A percentile compares a stretch with the other conserved stretches of the same genome.
Conservation (phyloP, 2,113 vertebrate species). For the Redunca redunca region DNA sequence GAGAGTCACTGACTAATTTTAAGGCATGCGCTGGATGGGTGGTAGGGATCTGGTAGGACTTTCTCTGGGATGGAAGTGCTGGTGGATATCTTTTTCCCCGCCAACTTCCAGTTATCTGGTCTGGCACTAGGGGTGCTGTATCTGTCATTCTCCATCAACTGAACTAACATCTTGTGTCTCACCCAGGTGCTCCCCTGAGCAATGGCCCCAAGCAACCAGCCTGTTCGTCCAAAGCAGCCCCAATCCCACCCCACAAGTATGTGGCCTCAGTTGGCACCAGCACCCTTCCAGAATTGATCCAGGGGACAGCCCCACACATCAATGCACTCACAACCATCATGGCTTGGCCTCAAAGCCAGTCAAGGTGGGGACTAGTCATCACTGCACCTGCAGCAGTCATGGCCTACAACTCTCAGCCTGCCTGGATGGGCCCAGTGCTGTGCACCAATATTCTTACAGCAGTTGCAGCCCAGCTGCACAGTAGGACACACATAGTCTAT, state of each 20-base stretch:
- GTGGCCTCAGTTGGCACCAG: background rate
- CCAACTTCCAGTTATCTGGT: background rate
- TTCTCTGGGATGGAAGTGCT: background rate
- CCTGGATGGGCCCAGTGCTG: background rate
- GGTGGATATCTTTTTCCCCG: background rate
- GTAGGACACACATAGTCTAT: background rate
- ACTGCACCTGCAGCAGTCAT: background rate
- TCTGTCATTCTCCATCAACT: background rate
- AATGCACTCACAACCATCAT: background rate
- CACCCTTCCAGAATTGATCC: background rate
- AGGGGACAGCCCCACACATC: background rate
- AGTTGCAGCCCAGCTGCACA: background rate
- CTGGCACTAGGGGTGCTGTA: fast-evolving
- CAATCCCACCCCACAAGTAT: background rate
- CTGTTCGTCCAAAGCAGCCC: background rate
- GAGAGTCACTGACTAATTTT: background rate
- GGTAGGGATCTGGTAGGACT: background rate
- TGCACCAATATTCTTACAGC: background rate
- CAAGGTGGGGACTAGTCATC: background rate
- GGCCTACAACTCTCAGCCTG: background rate
- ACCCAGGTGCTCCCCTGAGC: background rate
- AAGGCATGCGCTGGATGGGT: no score
- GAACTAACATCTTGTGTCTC: background rate
- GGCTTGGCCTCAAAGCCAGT: background rate
- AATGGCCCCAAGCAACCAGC: background rate